These are phyloP conservation scores for Anodontia alba DNA, from an alignment of 2,888 invertebrate species.

Conservation along the genomic window DNA sequence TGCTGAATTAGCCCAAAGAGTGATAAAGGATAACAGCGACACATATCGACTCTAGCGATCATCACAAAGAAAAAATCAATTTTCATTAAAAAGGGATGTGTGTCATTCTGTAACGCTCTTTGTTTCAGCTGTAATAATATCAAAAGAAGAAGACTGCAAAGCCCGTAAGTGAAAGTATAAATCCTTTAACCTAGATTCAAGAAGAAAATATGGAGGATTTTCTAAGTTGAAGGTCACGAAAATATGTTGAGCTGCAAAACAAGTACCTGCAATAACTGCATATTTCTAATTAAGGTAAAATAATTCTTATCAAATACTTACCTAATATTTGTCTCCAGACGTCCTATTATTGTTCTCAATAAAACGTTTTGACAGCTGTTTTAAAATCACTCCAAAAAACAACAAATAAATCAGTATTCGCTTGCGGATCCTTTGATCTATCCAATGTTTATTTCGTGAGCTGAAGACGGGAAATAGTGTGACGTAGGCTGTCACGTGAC, in stretches of 20 bases:
- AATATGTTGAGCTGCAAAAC: background rate
- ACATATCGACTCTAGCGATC: background rate
- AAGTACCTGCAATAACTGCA: background rate
- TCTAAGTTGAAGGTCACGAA: background rate
- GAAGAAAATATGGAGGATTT: background rate
- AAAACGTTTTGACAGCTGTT: too few relatives aligned
- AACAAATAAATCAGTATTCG: background rate
- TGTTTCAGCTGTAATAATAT: background rate
- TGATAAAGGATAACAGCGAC: too few relatives aligned
- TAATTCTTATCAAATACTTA: too few relatives aligned
- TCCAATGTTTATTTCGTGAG: conserved; percentile 18
- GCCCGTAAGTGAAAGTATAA: background rate
- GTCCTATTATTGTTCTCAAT: too few relatives aligned
- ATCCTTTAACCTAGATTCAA: background rate
- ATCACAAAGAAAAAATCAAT: conserved; percentile 1
- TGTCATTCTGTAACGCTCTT: background rate
- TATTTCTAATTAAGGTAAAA: background rate
- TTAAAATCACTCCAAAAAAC: background rate
- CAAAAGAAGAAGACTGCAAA: background rate
- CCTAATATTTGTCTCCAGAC: too few relatives aligned
- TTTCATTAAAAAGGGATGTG: background rate
- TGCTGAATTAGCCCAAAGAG: too few relatives aligned
- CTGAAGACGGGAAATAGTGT: conserved; percentile 11
- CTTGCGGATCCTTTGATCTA: background rate
- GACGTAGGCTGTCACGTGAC: background rate